Evolutionary conservation across 2,888 invertebrate species (phyloP).

Genomic region (Gibbula magus): DNA sequence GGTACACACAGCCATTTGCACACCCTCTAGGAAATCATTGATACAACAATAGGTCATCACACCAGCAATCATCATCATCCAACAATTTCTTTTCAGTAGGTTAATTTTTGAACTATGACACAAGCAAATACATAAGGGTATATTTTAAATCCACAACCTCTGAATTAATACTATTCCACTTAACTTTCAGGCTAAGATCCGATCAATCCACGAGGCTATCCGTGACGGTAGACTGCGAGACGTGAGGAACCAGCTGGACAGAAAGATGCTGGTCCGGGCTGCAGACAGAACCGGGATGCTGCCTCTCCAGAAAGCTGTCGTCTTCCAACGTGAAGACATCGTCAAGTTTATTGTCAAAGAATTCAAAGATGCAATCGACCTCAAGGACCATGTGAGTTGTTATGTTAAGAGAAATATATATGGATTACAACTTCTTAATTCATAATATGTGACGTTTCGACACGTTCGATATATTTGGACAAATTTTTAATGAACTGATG

Average conservation of each 20-base stretch:
- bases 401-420: too few species aligned
- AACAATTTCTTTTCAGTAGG: too few species aligned
- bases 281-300: slow-evolving; percentile 56
- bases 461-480: too few species aligned
- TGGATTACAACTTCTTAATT: too few species aligned
- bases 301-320: slow-evolving; percentile 62
- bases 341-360: slow-evolving; percentile 47
- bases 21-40: too few species aligned
- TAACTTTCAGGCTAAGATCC: slow-evolving; percentile 43
- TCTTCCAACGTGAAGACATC: slow-evolving; percentile 50
- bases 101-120: too few species aligned
- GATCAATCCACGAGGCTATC: slow-evolving; percentile 49
- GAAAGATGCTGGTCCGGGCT: slow-evolving; percentile 45
- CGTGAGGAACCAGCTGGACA: slow-evolving; percentile 45
- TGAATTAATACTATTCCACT: neutral
- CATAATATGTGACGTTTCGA: too few species aligned
- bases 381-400: slow-evolving; percentile 54
- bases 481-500: too few species aligned
- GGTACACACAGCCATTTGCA: too few species aligned
- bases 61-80: too few species aligned
- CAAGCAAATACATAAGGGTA: neutral
- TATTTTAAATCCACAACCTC: neutral
- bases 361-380: slow-evolving; percentile 45
- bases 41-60: too few species aligned
- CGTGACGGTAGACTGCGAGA: slow-evolving; percentile 47